A percentile compares a stretch with the other conserved stretches of the same genome.
These are phyloP conservation scores for Gambusia holbrooki DNA, from an alignment of 2,113 vertebrate genomes.

Conservation along the genomic window DNA sequence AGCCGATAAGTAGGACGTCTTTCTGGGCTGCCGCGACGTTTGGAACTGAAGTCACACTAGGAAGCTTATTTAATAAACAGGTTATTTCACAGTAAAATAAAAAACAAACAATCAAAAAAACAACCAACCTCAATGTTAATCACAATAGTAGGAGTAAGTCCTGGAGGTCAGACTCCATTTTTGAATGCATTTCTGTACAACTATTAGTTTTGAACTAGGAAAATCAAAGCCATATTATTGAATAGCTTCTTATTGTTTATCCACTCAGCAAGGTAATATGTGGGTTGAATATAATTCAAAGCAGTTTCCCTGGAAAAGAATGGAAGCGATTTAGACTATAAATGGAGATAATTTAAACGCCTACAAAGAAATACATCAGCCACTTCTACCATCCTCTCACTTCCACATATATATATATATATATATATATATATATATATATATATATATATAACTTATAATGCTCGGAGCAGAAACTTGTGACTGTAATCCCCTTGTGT, in stretches of 20 bases:
- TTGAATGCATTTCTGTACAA: neutral
- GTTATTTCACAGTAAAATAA: neutral
- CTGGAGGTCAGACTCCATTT: neutral
- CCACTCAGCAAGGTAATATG: neutral
- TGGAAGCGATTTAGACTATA: neutral
- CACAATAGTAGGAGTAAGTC: neutral
- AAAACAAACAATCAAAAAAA: too few relatives aligned
- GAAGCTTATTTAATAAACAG: conserved; percentile 28
- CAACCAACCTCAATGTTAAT: neutral
- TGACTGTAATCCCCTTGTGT: neutral
- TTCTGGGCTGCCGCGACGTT: conserved; percentile 41
- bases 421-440: too few relatives aligned
- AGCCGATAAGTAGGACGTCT: conserved; percentile 46
- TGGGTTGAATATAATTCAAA: conserved; percentile 1
- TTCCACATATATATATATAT: neutral
- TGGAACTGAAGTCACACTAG: conserved; percentile 24
- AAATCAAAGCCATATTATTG: neutral
- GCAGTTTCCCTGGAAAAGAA: neutral
- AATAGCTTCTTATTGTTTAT: conserved; percentile 2
- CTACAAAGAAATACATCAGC: neutral
- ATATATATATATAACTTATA: neutral
- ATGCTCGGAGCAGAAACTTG: neutral
- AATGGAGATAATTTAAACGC: neutral
- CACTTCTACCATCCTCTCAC: neutral
- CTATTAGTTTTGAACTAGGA: neutral